Percentiles rank a stretch among this genome's conserved stretches.
Conservation (phyloP, 1,140 invertebrate genomes). For the Drosophila takahashii region DNA sequence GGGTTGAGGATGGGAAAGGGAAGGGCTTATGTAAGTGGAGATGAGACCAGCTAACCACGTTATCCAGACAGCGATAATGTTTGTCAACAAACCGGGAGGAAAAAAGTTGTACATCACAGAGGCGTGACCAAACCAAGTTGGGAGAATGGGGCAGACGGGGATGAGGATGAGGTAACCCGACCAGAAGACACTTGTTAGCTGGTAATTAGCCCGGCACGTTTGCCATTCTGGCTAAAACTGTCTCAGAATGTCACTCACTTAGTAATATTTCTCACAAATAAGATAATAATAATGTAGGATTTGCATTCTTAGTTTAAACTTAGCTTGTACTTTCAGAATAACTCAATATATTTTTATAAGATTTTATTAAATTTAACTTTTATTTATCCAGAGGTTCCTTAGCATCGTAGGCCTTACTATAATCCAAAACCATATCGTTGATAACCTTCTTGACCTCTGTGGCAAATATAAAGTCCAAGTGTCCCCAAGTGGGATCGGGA, state of each 20-base stretch:
- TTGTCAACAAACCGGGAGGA: conserved; percentile 49
- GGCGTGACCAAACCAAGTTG: conserved; percentile 47
- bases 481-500: conserved; percentile 85
- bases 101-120: conserved; percentile 31
- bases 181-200: conserved; percentile 51
- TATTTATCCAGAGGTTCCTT: not conserved
- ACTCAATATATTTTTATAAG: too few relatives aligned
- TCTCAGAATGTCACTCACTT: conserved; percentile 1
- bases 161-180: conserved; percentile 25
- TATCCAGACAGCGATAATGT: conserved; percentile 51
- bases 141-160: conserved; percentile 1
- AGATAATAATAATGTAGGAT: too few relatives aligned
- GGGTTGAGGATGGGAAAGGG: conserved; percentile 1
- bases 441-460: conserved; percentile 85
- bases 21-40: conserved; percentile 1
- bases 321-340: too few relatives aligned
- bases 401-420: conserved; percentile 44
- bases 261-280: not conserved
- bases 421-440: conserved; percentile 84
- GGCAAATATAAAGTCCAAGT: conserved; percentile 87
- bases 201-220: conserved; percentile 39
- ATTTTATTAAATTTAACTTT: not conserved
- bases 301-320: too few relatives aligned
- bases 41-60: conserved; percentile 30
- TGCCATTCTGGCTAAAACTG: conserved; percentile 11